Evolutionary conservation across 2,113 vertebrate genomes (phyloP).

Genomic region (Sigmodon hispidus): DNA sequence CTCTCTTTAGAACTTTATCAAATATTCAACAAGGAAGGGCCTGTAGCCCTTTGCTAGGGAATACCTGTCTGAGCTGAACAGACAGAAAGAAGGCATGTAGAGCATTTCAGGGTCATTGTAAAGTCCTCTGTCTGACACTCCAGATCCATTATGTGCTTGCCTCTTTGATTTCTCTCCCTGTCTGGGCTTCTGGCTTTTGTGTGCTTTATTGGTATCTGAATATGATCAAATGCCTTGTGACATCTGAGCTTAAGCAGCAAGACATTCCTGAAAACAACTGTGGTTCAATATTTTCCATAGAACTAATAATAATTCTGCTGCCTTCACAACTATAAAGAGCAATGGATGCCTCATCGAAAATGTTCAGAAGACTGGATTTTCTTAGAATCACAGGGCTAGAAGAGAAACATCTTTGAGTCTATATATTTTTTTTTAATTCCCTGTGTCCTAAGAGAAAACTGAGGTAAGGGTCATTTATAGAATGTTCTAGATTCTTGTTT

Average conservation of each 20-base stretch:
- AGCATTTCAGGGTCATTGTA: background rate
- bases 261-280: conserved; percentile 51
- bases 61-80: background rate
- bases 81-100: background rate
- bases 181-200: background rate
- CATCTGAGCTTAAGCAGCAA: conserved; percentile 59
- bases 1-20: background rate
- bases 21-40: background rate
- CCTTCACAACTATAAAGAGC: conserved; percentile 41
- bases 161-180: background rate
- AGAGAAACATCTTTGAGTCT: background rate
- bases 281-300: conserved; percentile 50
- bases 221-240: conserved; percentile 54
- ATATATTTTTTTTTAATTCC: background rate
- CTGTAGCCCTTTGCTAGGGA: background rate
- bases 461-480: background rate
- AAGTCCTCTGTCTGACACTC: background rate
- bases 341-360: background rate
- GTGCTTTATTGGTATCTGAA: background rate
- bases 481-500: conserved; percentile 19
- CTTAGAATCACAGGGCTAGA: background rate
- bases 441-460: background rate
- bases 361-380: conserved; percentile 8
- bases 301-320: conserved; percentile 68
- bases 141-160: background rate